These are phyloP conservation scores for Periophthalmodon schlosseri DNA, from an alignment of 2,113 vertebrate genomes.

Conservation along the genomic window DNA sequence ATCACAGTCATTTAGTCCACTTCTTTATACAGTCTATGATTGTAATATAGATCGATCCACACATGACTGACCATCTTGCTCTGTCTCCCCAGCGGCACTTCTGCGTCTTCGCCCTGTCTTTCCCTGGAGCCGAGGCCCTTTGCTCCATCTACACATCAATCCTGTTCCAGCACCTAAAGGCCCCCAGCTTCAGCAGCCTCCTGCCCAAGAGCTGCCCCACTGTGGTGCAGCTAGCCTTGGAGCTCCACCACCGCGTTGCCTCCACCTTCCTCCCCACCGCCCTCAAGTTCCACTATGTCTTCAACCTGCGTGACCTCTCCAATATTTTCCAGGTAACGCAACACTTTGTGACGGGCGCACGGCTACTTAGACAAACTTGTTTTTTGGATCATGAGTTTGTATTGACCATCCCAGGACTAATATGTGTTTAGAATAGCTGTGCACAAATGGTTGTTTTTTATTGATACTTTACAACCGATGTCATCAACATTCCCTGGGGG, in stretches of 20 bases:
- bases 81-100: constrained; percentile 86
- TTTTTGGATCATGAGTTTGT: too few relatives aligned
- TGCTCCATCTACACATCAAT: constrained; percentile 91
- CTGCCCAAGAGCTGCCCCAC: constrained; percentile 81
- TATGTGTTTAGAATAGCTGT: too few relatives aligned
- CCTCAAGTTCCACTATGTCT: constrained; percentile 95
- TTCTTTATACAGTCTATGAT: too few relatives aligned
- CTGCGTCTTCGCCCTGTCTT: constrained; percentile 87
- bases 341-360: neutral
- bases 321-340: constrained; percentile 90
- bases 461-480: too few relatives aligned
- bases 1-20: too few relatives aligned
- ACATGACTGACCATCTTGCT: too few relatives aligned
- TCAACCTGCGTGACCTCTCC: constrained; percentile 94
- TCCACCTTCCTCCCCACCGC: constrained; percentile 89
- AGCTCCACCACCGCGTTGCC: constrained; percentile 83
- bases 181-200: constrained; percentile 71
- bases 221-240: constrained; percentile 83
- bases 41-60: too few relatives aligned
- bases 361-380: too few relatives aligned
- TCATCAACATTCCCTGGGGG: too few relatives aligned
- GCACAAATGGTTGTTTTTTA: too few relatives aligned
- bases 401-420: too few relatives aligned
- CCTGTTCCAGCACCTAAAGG: constrained; percentile 81
- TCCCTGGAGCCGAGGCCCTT: constrained; percentile 85